Percentiles rank a stretch among this genome's conserved stretches.
Conservation (phyloP, 2,797 vertebrate genomes). For the Channa striata region DNA sequence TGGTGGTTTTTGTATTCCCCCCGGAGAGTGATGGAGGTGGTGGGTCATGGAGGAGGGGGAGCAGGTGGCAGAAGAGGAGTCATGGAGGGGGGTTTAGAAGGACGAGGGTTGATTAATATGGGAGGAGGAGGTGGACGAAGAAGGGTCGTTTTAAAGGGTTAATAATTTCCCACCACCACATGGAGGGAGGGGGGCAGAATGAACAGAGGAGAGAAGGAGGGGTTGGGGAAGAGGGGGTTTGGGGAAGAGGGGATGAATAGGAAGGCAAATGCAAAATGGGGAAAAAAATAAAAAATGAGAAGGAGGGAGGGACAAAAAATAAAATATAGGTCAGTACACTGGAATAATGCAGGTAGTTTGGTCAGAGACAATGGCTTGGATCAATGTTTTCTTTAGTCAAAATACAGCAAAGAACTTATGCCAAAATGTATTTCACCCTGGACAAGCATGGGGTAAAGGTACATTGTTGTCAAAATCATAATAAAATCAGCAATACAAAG, state of each 20-base stretch:
- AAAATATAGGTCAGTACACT: slow-evolving; percentile 99
- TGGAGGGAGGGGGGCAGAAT: slow-evolving; percentile 62
- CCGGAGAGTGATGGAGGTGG: slow-evolving; percentile 98
- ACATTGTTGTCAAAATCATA: slow-evolving; percentile 92
- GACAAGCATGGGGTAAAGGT: slow-evolving; percentile 91
- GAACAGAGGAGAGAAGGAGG: slow-evolving; percentile 40
- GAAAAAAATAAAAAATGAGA: slow-evolving; percentile 74
- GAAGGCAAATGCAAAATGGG: slow-evolving; percentile 82
- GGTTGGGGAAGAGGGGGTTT: slow-evolving; percentile 16
- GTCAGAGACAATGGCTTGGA: slow-evolving; percentile 97
- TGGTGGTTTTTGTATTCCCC: slow-evolving; percentile 89
- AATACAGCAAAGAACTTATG: slow-evolving; percentile 92
- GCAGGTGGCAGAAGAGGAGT: slow-evolving; percentile 60
- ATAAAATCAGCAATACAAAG: slow-evolving; percentile 81
- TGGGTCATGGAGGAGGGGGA: slow-evolving; percentile 95
- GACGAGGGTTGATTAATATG: slow-evolving; percentile 56
- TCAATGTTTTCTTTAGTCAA: slow-evolving; percentile 89
- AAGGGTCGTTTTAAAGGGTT: slow-evolving; percentile 32
- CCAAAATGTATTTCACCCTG: slow-evolving; percentile 93
- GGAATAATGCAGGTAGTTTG: slow-evolving; percentile 98
- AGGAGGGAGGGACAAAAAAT: slow-evolving; percentile 93
- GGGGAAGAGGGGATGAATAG: slow-evolving; percentile 50
- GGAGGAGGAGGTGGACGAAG: slow-evolving; percentile 81
- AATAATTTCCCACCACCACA: slow-evolving; percentile 39
- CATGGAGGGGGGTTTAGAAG: slow-evolving; percentile 27